Percentiles rank a stretch among this genome's conserved stretches.
These are phyloP conservation scores for Tetranychus cinnabarinus DNA, from an alignment of 1,140 invertebrate genomes.

Conservation along the genomic window DNA sequence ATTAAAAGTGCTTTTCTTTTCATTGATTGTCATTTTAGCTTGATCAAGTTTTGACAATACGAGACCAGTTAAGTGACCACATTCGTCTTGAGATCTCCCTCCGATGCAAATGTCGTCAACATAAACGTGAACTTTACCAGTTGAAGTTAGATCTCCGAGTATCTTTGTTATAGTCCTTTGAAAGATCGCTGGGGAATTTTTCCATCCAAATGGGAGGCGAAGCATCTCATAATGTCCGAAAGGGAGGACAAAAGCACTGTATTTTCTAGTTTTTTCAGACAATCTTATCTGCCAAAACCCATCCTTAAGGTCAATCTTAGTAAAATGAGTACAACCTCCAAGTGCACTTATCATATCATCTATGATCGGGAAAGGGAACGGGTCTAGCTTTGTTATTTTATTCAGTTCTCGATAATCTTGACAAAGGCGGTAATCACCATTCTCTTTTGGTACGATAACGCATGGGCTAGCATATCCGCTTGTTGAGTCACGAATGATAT, in stretches of 20 bases:
- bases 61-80: neutral
- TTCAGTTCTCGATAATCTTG: conserved; percentile 1
- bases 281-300: neutral
- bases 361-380: neutral
- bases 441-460: neutral
- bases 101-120: neutral
- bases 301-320: neutral
- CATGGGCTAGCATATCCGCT: neutral
- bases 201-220: neutral
- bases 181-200: neutral
- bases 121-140: neutral
- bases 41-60: neutral
- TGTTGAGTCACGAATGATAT: neutral
- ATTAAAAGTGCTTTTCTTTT: neutral
- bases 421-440: neutral
- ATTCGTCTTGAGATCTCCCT: neutral
- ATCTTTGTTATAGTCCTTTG: neutral
- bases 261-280: neutral
- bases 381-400: neutral
- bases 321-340: neutral
- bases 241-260: neutral
- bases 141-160: neutral
- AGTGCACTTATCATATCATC: neutral
- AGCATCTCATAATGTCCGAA: neutral
- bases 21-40: neutral